Base-by-base conservation (phyloP, 2,797 vertebrate genomes). In the Nyctalus aviator region DNA sequence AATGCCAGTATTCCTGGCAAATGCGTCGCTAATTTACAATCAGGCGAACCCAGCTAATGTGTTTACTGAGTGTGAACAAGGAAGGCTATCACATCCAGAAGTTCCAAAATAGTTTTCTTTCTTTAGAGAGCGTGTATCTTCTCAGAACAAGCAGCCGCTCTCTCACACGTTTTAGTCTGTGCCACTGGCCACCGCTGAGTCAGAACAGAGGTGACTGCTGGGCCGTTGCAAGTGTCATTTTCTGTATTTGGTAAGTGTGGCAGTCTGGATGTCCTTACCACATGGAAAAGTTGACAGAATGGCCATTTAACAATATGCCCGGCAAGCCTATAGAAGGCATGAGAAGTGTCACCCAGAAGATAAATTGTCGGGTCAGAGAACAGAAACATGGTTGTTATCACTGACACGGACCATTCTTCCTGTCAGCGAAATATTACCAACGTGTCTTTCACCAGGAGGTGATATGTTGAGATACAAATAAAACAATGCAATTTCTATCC, bases 21-120 rank as follows among this genome's bases (percentile, higher is more conserved):
- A 84, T 44, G 30, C 53, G 85, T 59, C 66, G 55, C 30, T 88
- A 93, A 95, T 41, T 93, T 88, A 85, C 83, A 96, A 94, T 92
- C 93, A 92, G 79, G 94, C 62, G 88, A 93, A 84, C 90, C 71
- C 72, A 92, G 35, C 84, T 95, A 93, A 97, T 53, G 96, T 97
- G 97, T 92, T 96, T 90, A 88, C 83, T 94, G 96, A 97, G 95
- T 96, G 95, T 93, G 95, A 97, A 96, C 94, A 97, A 95, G 96
- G 84, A 88, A 95, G 62, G n/a, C 13, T 94, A 90, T 94, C 96
- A 96, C 79, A 88, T 95, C 30, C 55, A 96, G 75, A 90, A 95
- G 92, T 95, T 97, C 76, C 82, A 66, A 95, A 95, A 96, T 96
- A 96, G 91, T 95, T 97, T 97, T 95, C 96, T 96, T 97, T 97